Conservation (phyloP, 2,888 invertebrate species). For the Doris montereyensis region DNA sequence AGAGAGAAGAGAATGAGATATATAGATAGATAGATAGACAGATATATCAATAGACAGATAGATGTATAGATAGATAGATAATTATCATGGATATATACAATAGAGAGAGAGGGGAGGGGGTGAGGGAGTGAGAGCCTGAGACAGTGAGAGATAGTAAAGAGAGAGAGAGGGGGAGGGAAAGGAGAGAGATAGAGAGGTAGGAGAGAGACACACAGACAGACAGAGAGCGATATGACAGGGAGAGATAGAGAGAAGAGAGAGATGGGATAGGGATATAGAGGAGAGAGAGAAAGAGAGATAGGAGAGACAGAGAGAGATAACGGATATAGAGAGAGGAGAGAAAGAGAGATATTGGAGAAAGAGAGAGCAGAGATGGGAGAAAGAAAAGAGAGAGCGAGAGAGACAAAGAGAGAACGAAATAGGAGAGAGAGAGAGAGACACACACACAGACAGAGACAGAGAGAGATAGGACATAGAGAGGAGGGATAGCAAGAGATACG, state of each 20-base stretch:
- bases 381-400: not conserved
- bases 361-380: not conserved
- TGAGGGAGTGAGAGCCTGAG: not conserved
- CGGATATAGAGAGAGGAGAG: not conserved
- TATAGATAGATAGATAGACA: too few species aligned
- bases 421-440: constrained; percentile 23
- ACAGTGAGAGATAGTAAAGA: not conserved
- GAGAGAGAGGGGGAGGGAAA: not conserved
- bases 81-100: too few species aligned
- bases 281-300: constrained; percentile 15
- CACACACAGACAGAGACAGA: constrained; percentile 4
- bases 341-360: not conserved
- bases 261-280: too few species aligned
- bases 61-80: too few species aligned
- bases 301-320: constrained; percentile 8
- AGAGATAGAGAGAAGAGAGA: too few species aligned
- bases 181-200: constrained; percentile 8
- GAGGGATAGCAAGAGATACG: not conserved
- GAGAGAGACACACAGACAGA: too few species aligned
- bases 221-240: too few species aligned
- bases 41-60: too few species aligned
- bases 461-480: not conserved
- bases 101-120: not conserved
- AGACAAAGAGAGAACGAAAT: constrained; percentile 14
- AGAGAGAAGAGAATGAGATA: too few species aligned